Percentiles rank a stretch among this genome's conserved stretches.
Conservation (phyloP, 1,140 invertebrate species). For the Drosophila azteca region DNA sequence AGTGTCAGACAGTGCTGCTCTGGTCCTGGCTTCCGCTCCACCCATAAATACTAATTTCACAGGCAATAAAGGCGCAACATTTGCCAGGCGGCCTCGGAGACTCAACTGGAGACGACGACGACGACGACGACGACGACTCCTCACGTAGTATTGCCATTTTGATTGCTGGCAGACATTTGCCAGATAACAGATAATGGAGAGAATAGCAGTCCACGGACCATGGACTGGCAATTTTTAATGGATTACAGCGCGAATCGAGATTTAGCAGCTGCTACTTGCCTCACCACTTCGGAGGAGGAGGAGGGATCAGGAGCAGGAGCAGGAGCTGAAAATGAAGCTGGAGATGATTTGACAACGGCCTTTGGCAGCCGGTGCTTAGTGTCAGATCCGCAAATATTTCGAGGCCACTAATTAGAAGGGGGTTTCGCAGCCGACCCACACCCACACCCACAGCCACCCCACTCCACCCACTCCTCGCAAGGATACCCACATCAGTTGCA, state of each 20-base stretch:
- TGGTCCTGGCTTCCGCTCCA: constrained; percentile 43
- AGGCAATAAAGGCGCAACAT: constrained; percentile 80
- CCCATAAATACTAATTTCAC: constrained; percentile 84
- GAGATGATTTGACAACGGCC: constrained; percentile 9
- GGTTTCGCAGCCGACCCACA: no score
- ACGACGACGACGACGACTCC: no score
- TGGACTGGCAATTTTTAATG: constrained; percentile 69
- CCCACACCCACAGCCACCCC: no score
- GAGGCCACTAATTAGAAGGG: constrained; percentile 52
- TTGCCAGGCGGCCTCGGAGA: constrained; percentile 50
- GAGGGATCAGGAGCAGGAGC: not conserved
- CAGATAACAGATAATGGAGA: constrained; percentile 56
- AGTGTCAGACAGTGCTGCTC: no score
- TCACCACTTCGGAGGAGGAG: no score
- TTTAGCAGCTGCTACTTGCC: constrained; percentile 19
- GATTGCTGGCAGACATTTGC: constrained; percentile 67
- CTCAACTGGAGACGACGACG: constrained; percentile 1
- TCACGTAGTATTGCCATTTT: constrained; percentile 68
- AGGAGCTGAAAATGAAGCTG: not conserved
- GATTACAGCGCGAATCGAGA: constrained; percentile 55
- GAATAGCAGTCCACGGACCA: not conserved
- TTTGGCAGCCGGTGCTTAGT: constrained; percentile 3
- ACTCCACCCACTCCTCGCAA: not conserved
- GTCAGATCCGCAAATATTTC: constrained; percentile 41
- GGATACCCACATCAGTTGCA: constrained; percentile 70